These are phyloP conservation scores for Panopea generosa DNA, from an alignment of 2,888 invertebrate genomes.

Conservation along the genomic window DNA sequence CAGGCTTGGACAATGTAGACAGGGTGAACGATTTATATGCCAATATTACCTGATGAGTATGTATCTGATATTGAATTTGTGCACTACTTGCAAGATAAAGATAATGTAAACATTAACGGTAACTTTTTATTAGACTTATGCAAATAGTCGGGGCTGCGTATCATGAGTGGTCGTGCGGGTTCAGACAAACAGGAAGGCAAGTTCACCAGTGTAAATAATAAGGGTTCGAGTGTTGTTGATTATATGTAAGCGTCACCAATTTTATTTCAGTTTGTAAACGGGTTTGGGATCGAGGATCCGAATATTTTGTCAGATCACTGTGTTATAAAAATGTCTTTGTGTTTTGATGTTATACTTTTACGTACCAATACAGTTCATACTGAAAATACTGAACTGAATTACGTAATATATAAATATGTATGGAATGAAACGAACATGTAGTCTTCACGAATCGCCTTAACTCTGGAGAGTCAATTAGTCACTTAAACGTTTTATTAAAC, in stretches of 20 bases:
- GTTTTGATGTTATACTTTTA: too few species aligned
- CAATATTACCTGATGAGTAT: slow-evolving; percentile 2
- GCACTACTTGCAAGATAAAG: background rate
- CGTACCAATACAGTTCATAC: too few species aligned
- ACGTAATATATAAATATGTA: too few species aligned
- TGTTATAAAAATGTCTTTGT: background rate
- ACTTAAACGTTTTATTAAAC: too few species aligned
- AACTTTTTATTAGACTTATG: background rate
- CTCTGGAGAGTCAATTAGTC: too few species aligned
- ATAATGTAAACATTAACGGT: background rate
- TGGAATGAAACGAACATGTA: too few species aligned
- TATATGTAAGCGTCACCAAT: background rate
- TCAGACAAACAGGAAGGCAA: background rate
- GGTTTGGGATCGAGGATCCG: background rate
- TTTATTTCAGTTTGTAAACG: background rate
- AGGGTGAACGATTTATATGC: too few species aligned
- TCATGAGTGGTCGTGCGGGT: background rate
- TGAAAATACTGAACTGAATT: too few species aligned
- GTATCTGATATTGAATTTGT: background rate
- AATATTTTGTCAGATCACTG: slow-evolving; percentile 16
- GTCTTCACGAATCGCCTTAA: too few species aligned
- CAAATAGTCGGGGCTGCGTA: background rate
- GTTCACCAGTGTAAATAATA: background rate
- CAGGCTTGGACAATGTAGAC: too few species aligned
- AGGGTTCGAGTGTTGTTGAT: slow-evolving; percentile 11